Conservation (phyloP, 2,888 invertebrate species). For the Palloptera scutellata region DNA sequence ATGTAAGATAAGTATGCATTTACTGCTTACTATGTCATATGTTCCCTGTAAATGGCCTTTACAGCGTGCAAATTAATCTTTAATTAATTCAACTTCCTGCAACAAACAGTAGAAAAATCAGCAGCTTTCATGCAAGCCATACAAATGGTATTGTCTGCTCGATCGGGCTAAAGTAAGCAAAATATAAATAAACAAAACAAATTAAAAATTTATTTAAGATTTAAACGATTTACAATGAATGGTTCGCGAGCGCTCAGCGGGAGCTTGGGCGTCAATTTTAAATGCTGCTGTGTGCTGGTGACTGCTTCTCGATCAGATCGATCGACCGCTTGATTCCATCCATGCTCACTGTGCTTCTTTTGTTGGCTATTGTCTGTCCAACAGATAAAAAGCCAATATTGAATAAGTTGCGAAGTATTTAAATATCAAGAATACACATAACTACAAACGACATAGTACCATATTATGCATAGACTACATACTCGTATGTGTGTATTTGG, state of each 20-base stretch:
- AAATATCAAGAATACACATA: background rate
- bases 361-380: background rate
- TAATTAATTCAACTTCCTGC: too few species aligned
- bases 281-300: constrained; percentile 11
- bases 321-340: constrained; percentile 13
- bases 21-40: too few species aligned
- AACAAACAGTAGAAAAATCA: too few species aligned
- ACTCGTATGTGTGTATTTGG: too few species aligned
- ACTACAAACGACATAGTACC: too few species aligned
- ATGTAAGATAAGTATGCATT: too few species aligned
- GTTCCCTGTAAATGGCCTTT: too few species aligned
- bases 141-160: too few species aligned
- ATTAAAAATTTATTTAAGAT: constrained; percentile 23
- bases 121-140: too few species aligned
- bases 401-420: constrained; percentile 25
- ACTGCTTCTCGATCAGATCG: constrained; percentile 16
- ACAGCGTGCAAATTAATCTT: too few species aligned
- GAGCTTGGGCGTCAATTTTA: constrained; percentile 21
- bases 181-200: constrained; percentile 25
- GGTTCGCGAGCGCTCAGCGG: constrained; percentile 24
- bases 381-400: constrained; percentile 22
- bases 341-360: constrained; percentile 14
- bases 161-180: constrained; percentile 12
- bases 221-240: constrained; percentile 30
- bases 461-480: too few species aligned